Conservation (phyloP, 2,888 invertebrate species). For the Erebia palarica region DNA sequence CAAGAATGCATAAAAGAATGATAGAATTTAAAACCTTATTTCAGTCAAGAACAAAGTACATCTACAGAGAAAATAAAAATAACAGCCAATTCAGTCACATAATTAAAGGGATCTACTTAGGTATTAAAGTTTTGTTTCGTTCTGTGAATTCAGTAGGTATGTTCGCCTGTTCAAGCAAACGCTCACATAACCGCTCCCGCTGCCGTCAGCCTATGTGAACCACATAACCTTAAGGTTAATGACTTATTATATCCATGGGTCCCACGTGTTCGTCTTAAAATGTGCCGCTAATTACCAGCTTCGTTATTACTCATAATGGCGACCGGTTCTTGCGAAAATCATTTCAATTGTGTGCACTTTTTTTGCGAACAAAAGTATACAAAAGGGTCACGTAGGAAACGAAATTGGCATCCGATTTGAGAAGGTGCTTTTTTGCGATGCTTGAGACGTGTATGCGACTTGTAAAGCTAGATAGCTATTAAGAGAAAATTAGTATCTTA, state of each 20-base stretch:
- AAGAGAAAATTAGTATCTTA: not conserved
- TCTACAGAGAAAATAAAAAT: no score
- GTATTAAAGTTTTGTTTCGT: no score
- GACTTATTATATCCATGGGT: conserved; percentile 34
- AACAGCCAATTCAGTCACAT: no score
- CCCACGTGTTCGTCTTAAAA: conserved; percentile 37
- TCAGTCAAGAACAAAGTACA: no score
- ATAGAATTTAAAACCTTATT: no score
- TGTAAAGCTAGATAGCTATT: not conserved
- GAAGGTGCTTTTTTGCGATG: conserved; percentile 2
- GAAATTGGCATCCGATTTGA: conserved; percentile 13
- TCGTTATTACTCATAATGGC: conserved; percentile 23
- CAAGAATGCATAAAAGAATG: no score
- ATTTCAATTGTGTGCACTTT: conserved; percentile 31
- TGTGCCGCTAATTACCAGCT: conserved; percentile 31
- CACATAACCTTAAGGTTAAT: conserved; percentile 32
- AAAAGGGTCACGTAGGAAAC: conserved; percentile 13
- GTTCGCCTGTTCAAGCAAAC: not conserved
- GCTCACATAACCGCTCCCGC: not conserved
- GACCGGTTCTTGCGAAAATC: conserved; percentile 31
- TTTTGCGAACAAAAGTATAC: conserved; percentile 8
- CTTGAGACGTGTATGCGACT: conserved; percentile 1
- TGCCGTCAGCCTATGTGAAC: not conserved
- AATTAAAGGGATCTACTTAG: no score
- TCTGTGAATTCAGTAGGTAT: no score